Evolutionary conservation across 2,113 vertebrate species (phyloP).

Genomic region (Nansenia antarctica): DNA sequence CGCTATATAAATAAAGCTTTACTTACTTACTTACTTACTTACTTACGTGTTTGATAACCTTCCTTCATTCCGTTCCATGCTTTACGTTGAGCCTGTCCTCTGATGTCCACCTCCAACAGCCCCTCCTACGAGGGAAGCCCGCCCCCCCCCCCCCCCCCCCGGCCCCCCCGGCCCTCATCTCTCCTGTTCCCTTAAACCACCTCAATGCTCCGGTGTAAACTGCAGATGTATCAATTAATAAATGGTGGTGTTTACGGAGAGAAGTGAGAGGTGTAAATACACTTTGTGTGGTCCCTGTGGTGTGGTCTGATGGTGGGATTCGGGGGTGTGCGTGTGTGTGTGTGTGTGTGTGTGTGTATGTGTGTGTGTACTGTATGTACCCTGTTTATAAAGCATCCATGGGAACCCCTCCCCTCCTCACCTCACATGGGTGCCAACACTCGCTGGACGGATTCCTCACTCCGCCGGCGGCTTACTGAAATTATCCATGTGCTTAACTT

Average conservation of each 20-base stretch:
- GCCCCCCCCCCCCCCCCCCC: not conserved
- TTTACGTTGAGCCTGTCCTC: no score
- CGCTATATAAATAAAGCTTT: no score
- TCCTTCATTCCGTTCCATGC: no score
- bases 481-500: conserved; percentile 5
- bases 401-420: conserved; percentile 25
- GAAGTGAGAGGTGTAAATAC: conserved; percentile 71
- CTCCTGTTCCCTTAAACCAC: conserved; percentile 37
- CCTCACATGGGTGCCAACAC: conserved; percentile 23
- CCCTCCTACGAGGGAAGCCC: conserved; percentile 6
- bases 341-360: conserved; percentile 27
- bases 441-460: conserved; percentile 20
- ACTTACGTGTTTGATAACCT: no score
- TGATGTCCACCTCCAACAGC: no score
- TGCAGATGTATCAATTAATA: conserved; percentile 63
- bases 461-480: not conserved
- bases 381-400: conserved; percentile 40
- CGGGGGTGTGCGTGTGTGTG: conserved; percentile 29
- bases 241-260: conserved; percentile 60
- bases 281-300: conserved; percentile 75
- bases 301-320: conserved; percentile 47
- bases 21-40: no score
- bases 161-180: conserved; percentile 25
- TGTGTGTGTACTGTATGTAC: conserved; percentile 24
- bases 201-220: conserved; percentile 43